phyloP scores from a whole-genome alignment of 2,888 invertebrate species.

The Branchipolynoe longqiensis region DNA sequence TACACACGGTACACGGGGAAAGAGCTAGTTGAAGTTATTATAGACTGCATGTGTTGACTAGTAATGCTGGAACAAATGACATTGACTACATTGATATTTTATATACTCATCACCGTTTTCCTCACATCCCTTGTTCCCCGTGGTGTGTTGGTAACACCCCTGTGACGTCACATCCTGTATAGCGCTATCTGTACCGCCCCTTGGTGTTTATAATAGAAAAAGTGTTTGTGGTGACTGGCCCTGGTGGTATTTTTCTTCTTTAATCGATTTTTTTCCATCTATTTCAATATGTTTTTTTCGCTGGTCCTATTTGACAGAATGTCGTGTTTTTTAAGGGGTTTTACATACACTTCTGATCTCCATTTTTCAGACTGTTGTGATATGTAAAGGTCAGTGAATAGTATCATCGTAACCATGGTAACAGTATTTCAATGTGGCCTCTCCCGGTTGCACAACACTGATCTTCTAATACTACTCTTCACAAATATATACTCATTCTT shows the following conservation, averaged over 20 bases:
- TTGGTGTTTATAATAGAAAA: neutral
- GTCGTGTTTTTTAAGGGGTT: too few species aligned
- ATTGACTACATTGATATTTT: slow-evolving; percentile 21
- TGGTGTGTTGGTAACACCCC: neutral
- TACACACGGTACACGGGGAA: too few species aligned
- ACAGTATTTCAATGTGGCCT: slow-evolving; percentile 3
- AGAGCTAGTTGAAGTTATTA: too few species aligned
- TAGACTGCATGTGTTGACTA: slow-evolving; percentile 17
- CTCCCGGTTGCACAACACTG: neutral
- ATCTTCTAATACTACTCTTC: slow-evolving; percentile 3
- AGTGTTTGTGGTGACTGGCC: neutral
- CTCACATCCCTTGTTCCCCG: slow-evolving; percentile 4
- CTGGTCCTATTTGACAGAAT: too few species aligned
- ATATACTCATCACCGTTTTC: neutral
- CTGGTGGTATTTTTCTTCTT: neutral
- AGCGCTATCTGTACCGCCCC: neutral
- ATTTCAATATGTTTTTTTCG: neutral
- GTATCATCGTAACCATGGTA: neutral
- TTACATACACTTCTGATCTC: neutral
- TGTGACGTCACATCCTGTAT: slow-evolving; percentile 23
- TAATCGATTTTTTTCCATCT: neutral
- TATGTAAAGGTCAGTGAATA: slow-evolving; percentile 24
- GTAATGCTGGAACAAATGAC: slow-evolving; percentile 47
- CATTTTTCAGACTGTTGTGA: slow-evolving; percentile 54
- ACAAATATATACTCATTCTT: neutral